These are phyloP conservation scores for Oryzias sinensis DNA, from an alignment of 2,797 vertebrate genomes.

Conservation along the genomic window DNA sequence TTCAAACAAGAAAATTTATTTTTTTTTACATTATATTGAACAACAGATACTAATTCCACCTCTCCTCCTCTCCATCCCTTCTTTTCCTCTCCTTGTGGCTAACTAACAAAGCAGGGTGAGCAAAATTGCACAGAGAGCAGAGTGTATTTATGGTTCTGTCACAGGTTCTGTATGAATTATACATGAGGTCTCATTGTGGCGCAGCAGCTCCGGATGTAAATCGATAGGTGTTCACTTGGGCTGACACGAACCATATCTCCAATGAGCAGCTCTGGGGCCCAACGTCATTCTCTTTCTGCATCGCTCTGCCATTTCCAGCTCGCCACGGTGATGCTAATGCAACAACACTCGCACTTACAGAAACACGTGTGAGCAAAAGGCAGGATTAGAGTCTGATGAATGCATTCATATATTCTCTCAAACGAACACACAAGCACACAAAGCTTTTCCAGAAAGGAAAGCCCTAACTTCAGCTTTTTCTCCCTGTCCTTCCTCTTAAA, in stretches of 20 bases:
- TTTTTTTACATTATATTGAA: conserved; percentile 4
- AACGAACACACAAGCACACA: conserved; percentile 27
- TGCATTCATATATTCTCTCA: conserved; percentile 23
- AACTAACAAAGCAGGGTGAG: conserved; percentile 38
- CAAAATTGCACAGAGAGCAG: conserved; percentile 50
- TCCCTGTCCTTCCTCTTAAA: conserved; percentile 10
- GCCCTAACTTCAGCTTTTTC: conserved; percentile 12
- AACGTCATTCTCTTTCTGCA: conserved; percentile 7
- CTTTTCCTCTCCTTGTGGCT: conserved; percentile 21
- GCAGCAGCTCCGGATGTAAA: conserved; percentile 61
- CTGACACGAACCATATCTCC: conserved; percentile 60
- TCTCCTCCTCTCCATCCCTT: conserved; percentile 7
- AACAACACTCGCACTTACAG: conserved; percentile 38
- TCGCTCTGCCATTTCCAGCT: conserved; percentile 45
- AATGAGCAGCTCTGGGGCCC: conserved; percentile 45
- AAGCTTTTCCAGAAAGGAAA: conserved; percentile 18
- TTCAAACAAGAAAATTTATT: conserved; percentile 25
- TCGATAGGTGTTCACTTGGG: conserved; percentile 67
- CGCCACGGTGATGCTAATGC: conserved; percentile 40
- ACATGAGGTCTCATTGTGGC: conserved; percentile 52
- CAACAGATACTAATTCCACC: conserved; percentile 10
- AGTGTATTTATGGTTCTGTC: conserved; percentile 69
- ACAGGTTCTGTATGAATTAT: conserved; percentile 64
- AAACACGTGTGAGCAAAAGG: conserved; percentile 51
- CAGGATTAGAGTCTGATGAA: conserved; percentile 43